phyloP scores from a whole-genome alignment of 1,140 invertebrate genomes.

The Bilobella aurantiaca region DNA sequence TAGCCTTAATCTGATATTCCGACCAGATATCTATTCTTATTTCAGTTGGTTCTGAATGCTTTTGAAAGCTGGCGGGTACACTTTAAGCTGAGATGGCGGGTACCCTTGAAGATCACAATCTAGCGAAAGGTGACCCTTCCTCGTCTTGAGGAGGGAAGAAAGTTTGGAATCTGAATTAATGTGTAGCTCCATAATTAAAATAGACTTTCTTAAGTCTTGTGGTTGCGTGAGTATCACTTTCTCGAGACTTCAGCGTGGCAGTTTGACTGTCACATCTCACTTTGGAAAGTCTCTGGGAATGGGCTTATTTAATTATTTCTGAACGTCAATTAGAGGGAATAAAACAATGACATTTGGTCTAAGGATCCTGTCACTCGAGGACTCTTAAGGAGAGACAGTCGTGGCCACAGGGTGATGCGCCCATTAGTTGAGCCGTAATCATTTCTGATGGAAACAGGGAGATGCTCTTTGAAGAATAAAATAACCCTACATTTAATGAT shows the following conservation, averaged over 20 bases:
- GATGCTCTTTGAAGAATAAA: not conserved
- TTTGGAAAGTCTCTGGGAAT: not conserved
- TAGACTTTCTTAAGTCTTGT: not conserved
- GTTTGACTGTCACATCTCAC: not conserved
- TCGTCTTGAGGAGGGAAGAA: not conserved
- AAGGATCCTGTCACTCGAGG: not conserved
- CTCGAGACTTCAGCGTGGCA: too few species aligned
- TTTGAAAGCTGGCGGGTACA: too few species aligned
- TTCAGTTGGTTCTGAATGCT: too few species aligned
- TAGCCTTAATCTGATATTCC: too few species aligned
- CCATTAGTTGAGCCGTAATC: too few species aligned
- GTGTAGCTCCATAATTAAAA: not conserved
- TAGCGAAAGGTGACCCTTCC: not conserved
- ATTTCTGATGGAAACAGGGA: not conserved
- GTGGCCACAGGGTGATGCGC: too few species aligned
- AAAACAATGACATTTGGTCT: not conserved
- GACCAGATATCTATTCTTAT: too few species aligned
- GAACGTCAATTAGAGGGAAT: not conserved
- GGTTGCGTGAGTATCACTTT: too few species aligned
- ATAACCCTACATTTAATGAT: conserved; percentile 5
- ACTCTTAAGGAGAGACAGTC: not conserved
- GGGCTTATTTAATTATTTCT: not conserved
- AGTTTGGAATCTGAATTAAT: not conserved
- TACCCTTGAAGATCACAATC: not conserved
- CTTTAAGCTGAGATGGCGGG: too few species aligned